phyloP scores from a whole-genome alignment of 2,797 vertebrate genomes.

The Hafferia zeledoni region DNA sequence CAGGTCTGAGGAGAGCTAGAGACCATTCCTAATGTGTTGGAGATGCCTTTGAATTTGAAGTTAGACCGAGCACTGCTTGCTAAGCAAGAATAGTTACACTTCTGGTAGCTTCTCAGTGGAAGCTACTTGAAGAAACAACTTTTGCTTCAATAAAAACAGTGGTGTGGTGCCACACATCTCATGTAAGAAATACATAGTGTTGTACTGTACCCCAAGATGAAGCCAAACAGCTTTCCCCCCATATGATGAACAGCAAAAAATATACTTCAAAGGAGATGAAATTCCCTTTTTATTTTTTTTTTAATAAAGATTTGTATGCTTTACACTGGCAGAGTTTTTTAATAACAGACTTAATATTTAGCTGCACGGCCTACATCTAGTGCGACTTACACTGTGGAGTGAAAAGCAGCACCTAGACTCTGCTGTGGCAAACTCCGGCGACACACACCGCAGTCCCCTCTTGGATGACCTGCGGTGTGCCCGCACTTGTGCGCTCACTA shows the following conservation, averaged over 20 bases:
- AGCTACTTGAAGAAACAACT: background rate
- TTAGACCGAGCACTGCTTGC: background rate
- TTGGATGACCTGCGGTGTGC: rapidly evolving
- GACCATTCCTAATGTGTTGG: rapidly evolving
- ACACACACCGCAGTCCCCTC: rapidly evolving
- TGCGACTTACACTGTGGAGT: background rate
- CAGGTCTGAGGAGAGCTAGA: background rate
- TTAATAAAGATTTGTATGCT: background rate
- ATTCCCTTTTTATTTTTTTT: background rate
- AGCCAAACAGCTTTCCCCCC: background rate
- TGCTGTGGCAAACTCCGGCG: background rate
- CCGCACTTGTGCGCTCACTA: too few species aligned
- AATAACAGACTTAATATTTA: background rate
- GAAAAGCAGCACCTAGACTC: rapidly evolving
- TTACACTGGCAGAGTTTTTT: background rate
- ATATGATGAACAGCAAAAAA: background rate
- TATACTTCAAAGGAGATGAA: background rate
- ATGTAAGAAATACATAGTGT: background rate
- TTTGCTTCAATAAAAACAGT: background rate
- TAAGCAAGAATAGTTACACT: background rate
- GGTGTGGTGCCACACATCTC: background rate
- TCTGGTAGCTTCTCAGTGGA: background rate
- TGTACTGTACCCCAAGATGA: background rate
- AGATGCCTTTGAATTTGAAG: background rate
- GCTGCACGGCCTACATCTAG: background rate